phyloP scores from a whole-genome alignment of 1,140 invertebrate genomes.

The Parasteatoda tepidariorum region DNA sequence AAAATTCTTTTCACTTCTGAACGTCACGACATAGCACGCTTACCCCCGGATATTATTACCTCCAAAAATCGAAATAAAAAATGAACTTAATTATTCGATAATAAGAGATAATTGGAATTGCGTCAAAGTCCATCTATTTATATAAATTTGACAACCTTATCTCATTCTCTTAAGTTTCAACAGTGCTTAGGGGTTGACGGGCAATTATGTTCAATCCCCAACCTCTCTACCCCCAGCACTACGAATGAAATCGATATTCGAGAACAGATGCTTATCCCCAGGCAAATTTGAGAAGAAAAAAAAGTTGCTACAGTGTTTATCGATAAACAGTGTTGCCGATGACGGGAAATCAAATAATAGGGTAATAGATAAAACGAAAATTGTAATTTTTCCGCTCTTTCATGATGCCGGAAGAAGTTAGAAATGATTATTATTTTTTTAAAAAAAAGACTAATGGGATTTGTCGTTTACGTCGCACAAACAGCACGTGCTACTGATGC shows the following conservation, averaged over 20 bases:
- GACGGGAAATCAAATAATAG: slow-evolving; percentile 28
- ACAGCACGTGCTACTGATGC: no score
- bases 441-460: no score
- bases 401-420: slow-evolving; percentile 1
- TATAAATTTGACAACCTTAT: slow-evolving; percentile 38
- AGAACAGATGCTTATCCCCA: slow-evolving; percentile 29
- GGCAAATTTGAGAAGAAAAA: neutral
- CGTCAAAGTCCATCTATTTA: slow-evolving; percentile 43
- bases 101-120: slow-evolving; percentile 42
- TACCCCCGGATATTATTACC: no score
- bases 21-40: no score
- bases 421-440: no score
- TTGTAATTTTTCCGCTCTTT: slow-evolving; percentile 18
- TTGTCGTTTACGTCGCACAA: no score
- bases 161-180: neutral
- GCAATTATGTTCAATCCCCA: slow-evolving; percentile 1
- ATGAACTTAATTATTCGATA: slow-evolving; percentile 38
- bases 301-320: slow-evolving; percentile 36
- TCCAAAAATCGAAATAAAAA: no score
- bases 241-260: no score
- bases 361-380: slow-evolving; percentile 22
- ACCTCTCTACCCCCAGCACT: no score
- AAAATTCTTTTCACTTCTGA: no score
- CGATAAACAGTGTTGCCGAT: slow-evolving; percentile 17
- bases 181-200: no score